Conservation (phyloP, 2,888 invertebrate genomes). For the Lacanobia oleracea region DNA sequence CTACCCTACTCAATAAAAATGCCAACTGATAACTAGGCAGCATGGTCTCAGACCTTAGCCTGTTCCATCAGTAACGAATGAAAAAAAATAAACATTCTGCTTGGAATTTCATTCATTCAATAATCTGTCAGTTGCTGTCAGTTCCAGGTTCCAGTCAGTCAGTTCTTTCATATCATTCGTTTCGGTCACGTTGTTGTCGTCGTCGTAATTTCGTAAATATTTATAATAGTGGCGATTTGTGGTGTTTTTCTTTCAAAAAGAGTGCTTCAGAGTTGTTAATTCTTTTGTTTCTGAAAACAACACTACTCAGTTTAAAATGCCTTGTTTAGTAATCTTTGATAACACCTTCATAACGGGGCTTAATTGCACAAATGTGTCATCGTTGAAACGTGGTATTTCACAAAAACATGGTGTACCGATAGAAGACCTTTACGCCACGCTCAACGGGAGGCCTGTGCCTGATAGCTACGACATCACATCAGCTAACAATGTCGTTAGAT, state of each 20-base stretch:
- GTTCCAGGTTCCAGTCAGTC: too few species aligned
- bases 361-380: conserved; percentile 70
- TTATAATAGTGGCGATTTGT: conserved; percentile 2
- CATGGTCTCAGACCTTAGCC: too few species aligned
- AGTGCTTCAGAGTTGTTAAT: neutral
- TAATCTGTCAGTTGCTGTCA: too few species aligned
- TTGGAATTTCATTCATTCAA: neutral
- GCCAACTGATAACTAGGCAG: too few species aligned
- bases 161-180: neutral
- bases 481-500: conserved; percentile 86
- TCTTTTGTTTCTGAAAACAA: neutral
- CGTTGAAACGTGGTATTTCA: conserved; percentile 79
- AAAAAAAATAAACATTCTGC: too few species aligned
- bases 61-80: too few species aligned
- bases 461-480: conserved; percentile 75
- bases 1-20: too few species aligned
- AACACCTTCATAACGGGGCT: conserved; percentile 70
- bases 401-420: conserved; percentile 79
- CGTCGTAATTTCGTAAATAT: conserved; percentile 30
- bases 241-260: conserved; percentile 3
- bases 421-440: conserved; percentile 88
- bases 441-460: conserved; percentile 87
- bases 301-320: conserved; percentile 70
- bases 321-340: conserved; percentile 78
- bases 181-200: neutral